A percentile compares a stretch with the other conserved stretches of the same genome.
Conservation (phyloP, 2,888 invertebrate species). For the Tiliacea aurago region DNA sequence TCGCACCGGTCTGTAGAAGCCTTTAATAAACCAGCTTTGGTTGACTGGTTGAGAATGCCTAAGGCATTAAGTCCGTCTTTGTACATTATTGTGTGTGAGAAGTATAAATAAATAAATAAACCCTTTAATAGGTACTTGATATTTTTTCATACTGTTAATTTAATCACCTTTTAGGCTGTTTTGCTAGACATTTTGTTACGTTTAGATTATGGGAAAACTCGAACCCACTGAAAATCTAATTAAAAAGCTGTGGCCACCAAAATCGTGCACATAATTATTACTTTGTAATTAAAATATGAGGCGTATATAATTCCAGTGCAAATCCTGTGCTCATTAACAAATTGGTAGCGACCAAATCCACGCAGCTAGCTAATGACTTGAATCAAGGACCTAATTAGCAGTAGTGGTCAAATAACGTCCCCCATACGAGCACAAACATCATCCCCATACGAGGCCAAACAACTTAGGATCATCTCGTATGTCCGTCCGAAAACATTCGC, state of each 20-base stretch:
- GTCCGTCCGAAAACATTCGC: not conserved
- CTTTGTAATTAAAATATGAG: not conserved
- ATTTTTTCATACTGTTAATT: too few relatives aligned
- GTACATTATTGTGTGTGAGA: too few relatives aligned
- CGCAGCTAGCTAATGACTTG: not conserved
- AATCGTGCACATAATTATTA: not conserved
- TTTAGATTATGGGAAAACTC: not conserved
- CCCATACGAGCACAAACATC: conserved; percentile 12
- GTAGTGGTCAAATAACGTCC: conserved; percentile 14
- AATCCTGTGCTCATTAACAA: not conserved
- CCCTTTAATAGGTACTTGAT: too few relatives aligned
- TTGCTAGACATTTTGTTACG: too few relatives aligned
- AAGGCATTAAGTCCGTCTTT: too few relatives aligned
- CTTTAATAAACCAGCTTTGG: too few relatives aligned
- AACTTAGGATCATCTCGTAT: conserved; percentile 1
- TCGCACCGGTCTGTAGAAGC: too few relatives aligned
- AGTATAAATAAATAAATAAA: too few relatives aligned
- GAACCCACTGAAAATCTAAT: not conserved
- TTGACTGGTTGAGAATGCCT: too few relatives aligned
- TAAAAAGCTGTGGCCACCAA: not conserved
- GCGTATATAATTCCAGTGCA: not conserved
- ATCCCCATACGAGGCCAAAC: conserved; percentile 10
- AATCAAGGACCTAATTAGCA: conserved; percentile 24
- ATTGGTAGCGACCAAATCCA: not conserved
- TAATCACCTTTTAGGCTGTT: too few relatives aligned